Base-by-base conservation (phyloP, 2,797 vertebrate genomes). In the Oreonectes daqikongensis region DNA sequence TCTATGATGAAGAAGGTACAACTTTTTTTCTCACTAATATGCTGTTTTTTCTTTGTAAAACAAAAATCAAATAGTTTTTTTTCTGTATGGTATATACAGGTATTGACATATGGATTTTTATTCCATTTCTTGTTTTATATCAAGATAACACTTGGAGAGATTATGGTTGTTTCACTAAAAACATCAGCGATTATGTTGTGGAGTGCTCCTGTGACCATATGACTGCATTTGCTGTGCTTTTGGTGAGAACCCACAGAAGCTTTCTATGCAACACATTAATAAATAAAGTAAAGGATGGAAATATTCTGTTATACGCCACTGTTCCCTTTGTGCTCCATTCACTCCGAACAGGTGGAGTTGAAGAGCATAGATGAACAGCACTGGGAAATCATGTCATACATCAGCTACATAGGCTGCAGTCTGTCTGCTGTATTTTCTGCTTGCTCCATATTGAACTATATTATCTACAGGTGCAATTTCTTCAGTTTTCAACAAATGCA, bases 351-450 rank as follows among this genome's bases (percentile, higher is more conserved):
- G 82, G 11, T 38, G 26, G 2, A 78, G 4, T 0, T 50, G 6
- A 1, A 53, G 18, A 55, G 14, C 20, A 80, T 89, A 26, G 0
- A 73, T 24, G 0, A 1, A 2, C 0, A 2, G 1, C 87, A 91
- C 4, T 93, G 91, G 90, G 0, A 73, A 30, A 89, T 91, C 60
- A 74, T 92, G 73, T 92, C 91, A 1, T 32, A 69, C 67, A 84
- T 93, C 79, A 92, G 85, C 60, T 92, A 92, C 48, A 64, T 90
- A 9, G 92, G 92, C 66, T 91, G 90, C 3, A 59, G 87, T 50
- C 67, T 92, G 38, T 93, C 92, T 18, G 84, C 86, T 0, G 81
- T 90, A 72, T 93, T 92, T 74, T 84, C 82, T 8, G 81, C 79
- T 38, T 18, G 79, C 46, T 81, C 89, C 14, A 17, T 93, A 8